These are phyloP conservation scores for Nomada ruficornis DNA, from an alignment of 2,888 invertebrate species.

Conservation along the genomic window DNA sequence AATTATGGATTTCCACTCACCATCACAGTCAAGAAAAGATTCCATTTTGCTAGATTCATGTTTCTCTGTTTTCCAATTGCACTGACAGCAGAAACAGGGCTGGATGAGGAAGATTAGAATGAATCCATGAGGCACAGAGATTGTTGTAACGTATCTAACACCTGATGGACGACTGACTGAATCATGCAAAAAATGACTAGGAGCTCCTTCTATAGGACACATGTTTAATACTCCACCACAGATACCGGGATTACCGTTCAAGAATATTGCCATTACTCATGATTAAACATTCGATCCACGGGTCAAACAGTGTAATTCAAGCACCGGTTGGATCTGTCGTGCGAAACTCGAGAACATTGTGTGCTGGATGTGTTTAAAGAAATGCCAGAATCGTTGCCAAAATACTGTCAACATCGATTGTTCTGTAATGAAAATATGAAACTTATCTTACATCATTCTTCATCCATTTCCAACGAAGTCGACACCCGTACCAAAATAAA, in stretches of 20 bases:
- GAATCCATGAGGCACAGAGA: conserved; percentile 15
- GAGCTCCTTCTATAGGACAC: conserved; percentile 48
- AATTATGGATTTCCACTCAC: conserved; percentile 50
- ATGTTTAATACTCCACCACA: conserved; percentile 55
- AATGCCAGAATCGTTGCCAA: not conserved
- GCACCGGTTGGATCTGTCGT: conserved; percentile 45
- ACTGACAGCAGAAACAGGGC: conserved; percentile 12
- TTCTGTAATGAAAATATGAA: not conserved
- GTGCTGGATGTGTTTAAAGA: not conserved
- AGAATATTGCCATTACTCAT: conserved; percentile 76
- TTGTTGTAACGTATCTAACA: conserved; percentile 37
- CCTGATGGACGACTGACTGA: conserved; percentile 73
- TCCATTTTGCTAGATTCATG: conserved; percentile 51
- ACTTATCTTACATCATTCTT: not conserved
- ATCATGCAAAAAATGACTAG: conserved; percentile 59
- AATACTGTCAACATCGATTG: not conserved
- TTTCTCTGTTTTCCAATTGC: conserved; percentile 18
- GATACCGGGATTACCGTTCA: conserved; percentile 53
- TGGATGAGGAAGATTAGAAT: conserved; percentile 27
- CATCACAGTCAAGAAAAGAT: conserved; percentile 32
- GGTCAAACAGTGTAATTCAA: conserved; percentile 68
- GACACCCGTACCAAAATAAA: no score
- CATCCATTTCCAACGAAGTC: no score
- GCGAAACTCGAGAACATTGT: conserved; percentile 61
- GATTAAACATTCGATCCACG: conserved; percentile 68